Conservation (phyloP, 2,113 vertebrate genomes). For the Pluvialis apricaria region DNA sequence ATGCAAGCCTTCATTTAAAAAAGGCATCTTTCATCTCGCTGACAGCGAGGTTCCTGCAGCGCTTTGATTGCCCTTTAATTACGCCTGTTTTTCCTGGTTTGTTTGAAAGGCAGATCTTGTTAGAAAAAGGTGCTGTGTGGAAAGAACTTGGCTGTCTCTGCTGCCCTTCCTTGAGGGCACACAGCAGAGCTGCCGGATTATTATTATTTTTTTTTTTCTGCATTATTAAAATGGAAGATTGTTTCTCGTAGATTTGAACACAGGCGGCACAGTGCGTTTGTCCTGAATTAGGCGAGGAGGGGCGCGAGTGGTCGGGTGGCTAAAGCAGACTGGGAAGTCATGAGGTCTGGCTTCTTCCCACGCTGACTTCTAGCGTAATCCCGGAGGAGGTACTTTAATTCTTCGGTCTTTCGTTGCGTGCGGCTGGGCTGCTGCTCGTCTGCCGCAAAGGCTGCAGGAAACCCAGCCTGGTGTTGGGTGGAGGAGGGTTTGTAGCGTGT, state of each 20-base stretch:
- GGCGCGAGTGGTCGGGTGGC: background rate
- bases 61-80: constrained; percentile 59
- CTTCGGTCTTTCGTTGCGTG: background rate
- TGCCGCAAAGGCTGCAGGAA: background rate
- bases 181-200: background rate
- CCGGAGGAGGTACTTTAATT: background rate
- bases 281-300: background rate
- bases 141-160: constrained; percentile 50
- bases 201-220: background rate
- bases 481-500: background rate
- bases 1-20: constrained; percentile 24
- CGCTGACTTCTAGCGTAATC: background rate
- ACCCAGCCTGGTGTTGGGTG: background rate
- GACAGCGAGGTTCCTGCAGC: constrained; percentile 47
- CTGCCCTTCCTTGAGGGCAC: constrained; percentile 57
- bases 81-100: constrained; percentile 48
- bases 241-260: background rate
- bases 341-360: background rate
- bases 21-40: constrained; percentile 52
- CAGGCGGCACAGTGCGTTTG: background rate
- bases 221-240: background rate
- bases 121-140: constrained; percentile 51
- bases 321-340: background rate
- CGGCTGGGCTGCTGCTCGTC: background rate
- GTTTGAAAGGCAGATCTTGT: constrained; percentile 59